Conservation (phyloP, 2,113 vertebrate species). For the Tylochromis polylepis region DNA sequence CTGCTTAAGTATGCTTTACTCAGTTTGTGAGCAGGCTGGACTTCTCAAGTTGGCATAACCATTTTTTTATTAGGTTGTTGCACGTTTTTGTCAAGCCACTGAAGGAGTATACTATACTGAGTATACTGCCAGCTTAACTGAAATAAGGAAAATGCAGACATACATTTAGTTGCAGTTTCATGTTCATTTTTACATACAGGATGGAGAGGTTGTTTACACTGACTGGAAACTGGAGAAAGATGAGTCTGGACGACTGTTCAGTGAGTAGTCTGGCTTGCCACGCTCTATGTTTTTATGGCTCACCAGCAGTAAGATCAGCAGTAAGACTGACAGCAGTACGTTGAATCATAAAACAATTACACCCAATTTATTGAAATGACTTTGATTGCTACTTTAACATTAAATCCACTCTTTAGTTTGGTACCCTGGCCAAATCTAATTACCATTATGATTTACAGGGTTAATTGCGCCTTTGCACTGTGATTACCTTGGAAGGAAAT, state of each 20-base stretch:
- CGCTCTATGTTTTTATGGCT: neutral
- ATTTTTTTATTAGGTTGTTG: neutral
- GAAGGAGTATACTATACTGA: neutral
- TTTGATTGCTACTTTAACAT: neutral
- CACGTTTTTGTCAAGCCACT: neutral
- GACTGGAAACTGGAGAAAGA: constrained; percentile 81
- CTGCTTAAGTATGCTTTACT: neutral
- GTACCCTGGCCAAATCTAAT: neutral
- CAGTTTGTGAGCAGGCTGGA: neutral
- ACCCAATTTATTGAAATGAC: neutral
- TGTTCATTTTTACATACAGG: constrained; percentile 53
- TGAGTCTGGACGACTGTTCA: constrained; percentile 61
- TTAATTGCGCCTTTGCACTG: neutral
- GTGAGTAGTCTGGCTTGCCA: constrained; percentile 63
- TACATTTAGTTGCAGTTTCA: neutral
- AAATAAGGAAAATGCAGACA: neutral
- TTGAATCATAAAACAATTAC: neutral
- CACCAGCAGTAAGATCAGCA: neutral
- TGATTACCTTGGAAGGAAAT: neutral
- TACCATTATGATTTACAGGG: neutral
- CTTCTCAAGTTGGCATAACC: neutral
- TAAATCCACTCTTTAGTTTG: neutral
- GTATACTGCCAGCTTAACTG: neutral
- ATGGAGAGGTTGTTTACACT: constrained; percentile 80
- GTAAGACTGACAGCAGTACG: neutral